Evolutionary conservation across 37 sponge, comb jelly and placozoan species (phyloP), one percentile per base, ranked within the genome.

Genomic region (Lycopodina hypogea): DNA sequence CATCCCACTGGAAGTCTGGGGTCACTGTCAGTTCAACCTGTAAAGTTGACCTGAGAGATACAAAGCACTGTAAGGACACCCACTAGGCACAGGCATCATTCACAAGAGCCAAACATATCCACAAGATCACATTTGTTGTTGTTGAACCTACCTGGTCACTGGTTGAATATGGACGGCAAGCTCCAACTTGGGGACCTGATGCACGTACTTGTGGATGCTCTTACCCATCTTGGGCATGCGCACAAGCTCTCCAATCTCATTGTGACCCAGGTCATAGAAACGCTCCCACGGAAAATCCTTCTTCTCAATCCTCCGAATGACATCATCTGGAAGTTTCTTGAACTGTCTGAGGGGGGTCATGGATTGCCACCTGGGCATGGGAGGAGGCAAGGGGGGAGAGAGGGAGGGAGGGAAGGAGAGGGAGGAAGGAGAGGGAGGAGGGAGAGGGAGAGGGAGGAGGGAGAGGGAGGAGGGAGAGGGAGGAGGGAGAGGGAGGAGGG

Each of bases 1-100:
- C 99, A 67, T 98, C 99, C 99, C 99, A 98, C 66, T 98, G 99
- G 80, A 98, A 98, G 81, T 98, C 99, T 34, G 99, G 99, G 69
- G 90, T 89, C 53, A 98, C 85, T n/a, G 96, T 96, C 56, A 98
- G 83, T 56, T 98, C 99, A 12, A 98, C 94, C 79, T 93, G 89
- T 36, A 98, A 81, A 18, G 96, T 93, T 23, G 96, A 96, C 69
- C 97, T 95, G 74, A 0, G 48, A 45, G 48, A 45, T 4, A 45
- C 48, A 9, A 45, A 9, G 17, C 17, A 19, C 55, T 19, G 55
- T 53, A 63, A 0, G 52, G 23, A 2, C 3, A 79, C 60, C 36
- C 3, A 63, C 24, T 7, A 17, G 55, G 40, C 8, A 32, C 71
- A 41, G 12, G 28, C 21, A 41, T 37, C 22, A 17, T 32, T 30